Conservation (phyloP, 2,797 vertebrate species). For the Pangasius krempfi region DNA sequence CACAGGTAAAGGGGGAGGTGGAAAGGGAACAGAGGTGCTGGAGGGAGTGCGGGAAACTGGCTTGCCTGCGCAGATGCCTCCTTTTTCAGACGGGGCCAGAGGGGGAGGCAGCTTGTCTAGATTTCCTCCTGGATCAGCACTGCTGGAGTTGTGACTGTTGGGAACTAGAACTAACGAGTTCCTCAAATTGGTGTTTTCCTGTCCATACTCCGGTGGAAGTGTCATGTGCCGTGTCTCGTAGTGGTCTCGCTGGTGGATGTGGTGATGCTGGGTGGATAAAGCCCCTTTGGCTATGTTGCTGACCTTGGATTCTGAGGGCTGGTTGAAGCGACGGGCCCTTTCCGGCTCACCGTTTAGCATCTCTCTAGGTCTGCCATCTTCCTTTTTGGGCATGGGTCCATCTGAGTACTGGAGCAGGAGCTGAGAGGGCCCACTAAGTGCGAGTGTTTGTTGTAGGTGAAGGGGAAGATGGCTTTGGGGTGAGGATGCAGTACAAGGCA, state of each 20-base stretch:
- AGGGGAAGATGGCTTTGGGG: conserved; percentile 80
- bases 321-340: conserved; percentile 80
- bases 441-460: conserved; percentile 84
- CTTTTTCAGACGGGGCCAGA: conserved; percentile 81
- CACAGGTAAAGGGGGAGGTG: conserved; percentile 80
- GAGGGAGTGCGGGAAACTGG: conserved; percentile 77
- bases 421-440: conserved; percentile 85
- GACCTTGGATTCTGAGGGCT: conserved; percentile 61
- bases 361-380: conserved; percentile 82
- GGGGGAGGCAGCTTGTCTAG: conserved; percentile 81
- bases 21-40: conserved; percentile 77
- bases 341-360: conserved; percentile 92
- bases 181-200: conserved; percentile 82
- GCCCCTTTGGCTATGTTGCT: conserved; percentile 65
- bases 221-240: conserved; percentile 88
- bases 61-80: conserved; percentile 85
- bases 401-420: conserved; percentile 89
- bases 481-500: conserved; percentile 80
- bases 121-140: conserved; percentile 78
- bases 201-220: conserved; percentile 84
- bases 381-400: conserved; percentile 81
- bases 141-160: conserved; percentile 81
- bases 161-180: conserved; percentile 91
- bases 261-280: conserved; percentile 62
- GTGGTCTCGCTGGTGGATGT: conserved; percentile 73